Evolutionary conservation across 2,113 vertebrate species (phyloP), one percentile per base, ranked within the genome.

Genomic region (Propithecus coquereli): DNA sequence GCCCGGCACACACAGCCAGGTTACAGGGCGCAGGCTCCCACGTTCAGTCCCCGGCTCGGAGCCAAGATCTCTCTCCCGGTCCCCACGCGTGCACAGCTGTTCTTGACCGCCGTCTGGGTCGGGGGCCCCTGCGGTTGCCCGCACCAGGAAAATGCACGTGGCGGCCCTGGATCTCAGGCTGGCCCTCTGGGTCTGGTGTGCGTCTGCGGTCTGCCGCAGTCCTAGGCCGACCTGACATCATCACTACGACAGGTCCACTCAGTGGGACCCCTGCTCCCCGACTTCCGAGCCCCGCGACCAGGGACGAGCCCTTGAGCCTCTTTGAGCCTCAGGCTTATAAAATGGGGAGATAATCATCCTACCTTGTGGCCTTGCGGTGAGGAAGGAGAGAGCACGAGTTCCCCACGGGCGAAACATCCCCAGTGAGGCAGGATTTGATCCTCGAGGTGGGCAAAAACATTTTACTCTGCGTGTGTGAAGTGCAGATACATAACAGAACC

Each of bases 161-260:
- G 17, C 2, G 6, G 23, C 6, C 0, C 54, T 3, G 27, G 27
- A 4, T 40, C 27, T 59, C 3, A 0, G 79, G 34, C 50, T 10
- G 17, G 6, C 12, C 12, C 40, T 1, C 0, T 0, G 32, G 45
- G 54, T 27, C 61, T 54, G 8, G 20, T 5, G 8, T 5, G 5
- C 6, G 23, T 20, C 25, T 17, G n/a, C 17, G 17, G 2, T 7
- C 37, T 22, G 3, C 1, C 3, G 4, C 0, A 54, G 7, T 7
- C 10, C 4, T 2, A 18, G 37, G 32, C 30, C 3, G 66, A 63
- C 27, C 32, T 37, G 2, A 0, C n/a, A 1, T 32, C 1, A 4
- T n/a, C 25, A 1, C n/a, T 0, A 0, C 25, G 32, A 22, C 8
- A 7, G 40, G 47, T 9, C 3, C 12, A 1, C 5, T 47, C 0